Evolutionary conservation across 2,797 vertebrate species (phyloP).

Genomic region (Acanthornis magna): DNA sequence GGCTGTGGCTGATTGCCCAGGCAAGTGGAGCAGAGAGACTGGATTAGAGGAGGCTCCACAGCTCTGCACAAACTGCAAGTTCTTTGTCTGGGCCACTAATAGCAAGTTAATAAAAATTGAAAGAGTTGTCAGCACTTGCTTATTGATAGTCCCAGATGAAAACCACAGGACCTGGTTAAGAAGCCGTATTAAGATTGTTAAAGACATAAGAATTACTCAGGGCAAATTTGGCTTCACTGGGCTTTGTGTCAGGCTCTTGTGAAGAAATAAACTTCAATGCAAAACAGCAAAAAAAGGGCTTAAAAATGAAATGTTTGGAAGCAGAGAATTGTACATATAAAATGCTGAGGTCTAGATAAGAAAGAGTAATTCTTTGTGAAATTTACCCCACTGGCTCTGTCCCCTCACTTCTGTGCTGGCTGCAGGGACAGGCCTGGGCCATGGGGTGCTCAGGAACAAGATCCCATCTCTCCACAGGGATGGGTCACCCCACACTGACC

Average conservation of each 20-base stretch:
- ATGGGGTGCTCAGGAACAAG: not conserved
- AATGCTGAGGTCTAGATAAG: not conserved
- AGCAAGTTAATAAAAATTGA: slow-evolving; percentile 41
- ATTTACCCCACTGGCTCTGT: not conserved
- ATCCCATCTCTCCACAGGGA: not conserved
- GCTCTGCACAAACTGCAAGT: not conserved
- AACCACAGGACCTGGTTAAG: not conserved
- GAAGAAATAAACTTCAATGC: not conserved
- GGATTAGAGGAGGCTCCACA: not conserved
- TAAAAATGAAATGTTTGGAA: not conserved
- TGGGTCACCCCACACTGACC: not conserved
- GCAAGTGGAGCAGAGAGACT: not conserved
- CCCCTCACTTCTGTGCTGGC: rapidly evolving
- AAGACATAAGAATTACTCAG: slow-evolving; percentile 2
- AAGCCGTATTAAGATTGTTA: not conserved
- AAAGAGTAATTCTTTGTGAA: not conserved
- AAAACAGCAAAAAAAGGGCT: not conserved
- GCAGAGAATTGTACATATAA: not conserved
- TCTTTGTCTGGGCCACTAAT: not conserved
- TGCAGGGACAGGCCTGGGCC: not conserved
- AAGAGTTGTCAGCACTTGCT: slow-evolving; percentile 15
- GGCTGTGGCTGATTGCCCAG: slow-evolving; percentile 9
- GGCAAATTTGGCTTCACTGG: not conserved
- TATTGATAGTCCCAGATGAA: slow-evolving; percentile 3
- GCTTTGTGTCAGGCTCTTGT: not conserved